Percentiles rank a stretch among this genome's conserved stretches.
phyloP scores from a whole-genome alignment of 2,888 invertebrate genomes.

The Deilephila elpenor region DNA sequence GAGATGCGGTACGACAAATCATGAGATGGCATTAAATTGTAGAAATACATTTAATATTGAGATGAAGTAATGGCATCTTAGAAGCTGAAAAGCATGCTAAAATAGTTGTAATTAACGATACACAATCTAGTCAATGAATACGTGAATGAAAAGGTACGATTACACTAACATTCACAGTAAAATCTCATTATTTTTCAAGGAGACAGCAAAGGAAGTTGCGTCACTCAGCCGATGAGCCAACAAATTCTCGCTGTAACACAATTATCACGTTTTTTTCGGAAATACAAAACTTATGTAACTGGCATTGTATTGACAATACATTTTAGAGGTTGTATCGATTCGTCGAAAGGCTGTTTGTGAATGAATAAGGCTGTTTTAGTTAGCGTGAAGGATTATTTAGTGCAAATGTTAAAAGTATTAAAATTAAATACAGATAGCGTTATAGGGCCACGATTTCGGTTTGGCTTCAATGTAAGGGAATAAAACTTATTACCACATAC shows the following conservation, averaged over 20 bases:
- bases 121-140: too few relatives aligned
- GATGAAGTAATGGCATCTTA: too few relatives aligned
- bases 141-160: background rate
- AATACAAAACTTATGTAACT: conserved; percentile 26
- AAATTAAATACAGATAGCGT: background rate
- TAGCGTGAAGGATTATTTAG: conserved; percentile 8
- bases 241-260: conserved; percentile 22
- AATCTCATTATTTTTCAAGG: conserved; percentile 14
- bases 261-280: conserved; percentile 27
- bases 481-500: background rate
- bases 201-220: conserved; percentile 26
- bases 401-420: background rate
- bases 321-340: conserved; percentile 28
- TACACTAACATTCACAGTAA: background rate
- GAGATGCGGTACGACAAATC: too few relatives aligned
- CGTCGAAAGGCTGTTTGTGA: conserved; percentile 23
- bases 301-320: conserved; percentile 23
- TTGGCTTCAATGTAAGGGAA: too few relatives aligned
- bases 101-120: too few relatives aligned
- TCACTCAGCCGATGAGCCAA: conserved; percentile 3
- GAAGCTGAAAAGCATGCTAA: too few relatives aligned
- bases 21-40: too few relatives aligned
- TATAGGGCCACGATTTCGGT: background rate
- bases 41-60: too few relatives aligned
- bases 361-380: conserved; percentile 26